Base-by-base conservation (phyloP, 2,113 vertebrate genomes). In the Hassar affinis region DNA sequence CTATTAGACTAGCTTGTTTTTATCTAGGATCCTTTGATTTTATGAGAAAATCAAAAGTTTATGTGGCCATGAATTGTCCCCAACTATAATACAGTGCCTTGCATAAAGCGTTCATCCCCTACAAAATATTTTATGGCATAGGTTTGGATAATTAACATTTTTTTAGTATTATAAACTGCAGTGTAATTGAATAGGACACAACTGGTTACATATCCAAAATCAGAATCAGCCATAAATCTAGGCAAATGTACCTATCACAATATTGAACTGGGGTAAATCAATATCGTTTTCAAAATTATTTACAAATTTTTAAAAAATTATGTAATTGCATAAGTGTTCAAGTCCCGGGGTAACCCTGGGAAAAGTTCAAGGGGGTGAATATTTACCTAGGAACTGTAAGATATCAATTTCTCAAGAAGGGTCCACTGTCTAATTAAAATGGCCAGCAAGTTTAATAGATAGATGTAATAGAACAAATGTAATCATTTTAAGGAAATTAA, bases 361-460 rank as follows among this genome's bases (percentile, higher is more conserved):
- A 66, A 66, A 30, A 14, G 61, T 64, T 64, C 15, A 33, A 66
- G 27, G 62, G 27, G 33, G 33, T 68, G 64, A 38, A 38, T 68
- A 38, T 3, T 33, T 38, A 68, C 52, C 30, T 35, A 49, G 64
- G 56, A 47, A 83, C 3, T 68, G 30, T 18, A 45, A 7, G 20
- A 75, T 86, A 66, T 51, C 22, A 64, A 22, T 33, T 68, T 84
- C 10, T 22, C 8, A 17, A 2, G 54, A 54, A 35, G 59, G 33
- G 38, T 74, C 62, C 30, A 77, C 57, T 80, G 79, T 80, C 69
- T 54, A 76, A 54, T 72, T 74, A 72, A 74, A 80, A 84, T 25
- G 15, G 42, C 77, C 30, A 62, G 38, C 42, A 79, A 79, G 74
- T 79, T 49, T 84, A 69, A 77, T 49, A 57, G n/a, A n/a, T n/a